Evolutionary conservation across 2,113 vertebrate species (phyloP), one percentile per base, ranked within the genome.

Genomic region (Rhea pennata): DNA sequence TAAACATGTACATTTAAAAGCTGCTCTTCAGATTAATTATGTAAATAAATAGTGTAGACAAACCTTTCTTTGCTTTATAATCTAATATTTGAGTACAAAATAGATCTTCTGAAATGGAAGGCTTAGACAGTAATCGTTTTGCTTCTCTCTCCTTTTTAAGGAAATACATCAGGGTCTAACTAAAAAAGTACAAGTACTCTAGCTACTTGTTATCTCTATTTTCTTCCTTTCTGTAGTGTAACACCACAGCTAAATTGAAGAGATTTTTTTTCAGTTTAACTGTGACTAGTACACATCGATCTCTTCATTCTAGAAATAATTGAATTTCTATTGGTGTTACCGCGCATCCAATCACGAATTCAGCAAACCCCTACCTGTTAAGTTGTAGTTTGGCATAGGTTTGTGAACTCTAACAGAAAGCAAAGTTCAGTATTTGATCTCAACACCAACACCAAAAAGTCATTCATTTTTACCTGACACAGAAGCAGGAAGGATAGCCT

Each of bases 401-500:
- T 40, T 80, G 29, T 75, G 36, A 95, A 69, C 44, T 27, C 12
- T 67, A 78, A 73, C 0, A 59, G 24, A 94, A 96, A 75, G 31
- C 14, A 90, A 56, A 80, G 12, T 7, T 62, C 71, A 67, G n/a
- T 54, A 84, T 3, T 65, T 40, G 22, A 71, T 48, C n/a, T 31
- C 72, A 87, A 72, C 46, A 89, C n/a, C 31, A 46, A 22, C 6
- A 76, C 13, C 16, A 80, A 48, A 53, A 81, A 56, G 3, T 59
- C 81, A 54, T 15, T 39, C 9, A 5, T 76, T 65, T 93, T 98
- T 98, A 99, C 99, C 99, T 98, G 99, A 99, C 97, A 99, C 97
- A 14, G 99, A 99, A 71, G 99, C 98, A 10, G 99, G 99, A 31
- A 99, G 98, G 70, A 99, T 98, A 20, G 99, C 98, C 92, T 99